These are phyloP conservation scores for Dallia pectoralis DNA, from an alignment of 2,797 vertebrate species.

Conservation along the genomic window DNA sequence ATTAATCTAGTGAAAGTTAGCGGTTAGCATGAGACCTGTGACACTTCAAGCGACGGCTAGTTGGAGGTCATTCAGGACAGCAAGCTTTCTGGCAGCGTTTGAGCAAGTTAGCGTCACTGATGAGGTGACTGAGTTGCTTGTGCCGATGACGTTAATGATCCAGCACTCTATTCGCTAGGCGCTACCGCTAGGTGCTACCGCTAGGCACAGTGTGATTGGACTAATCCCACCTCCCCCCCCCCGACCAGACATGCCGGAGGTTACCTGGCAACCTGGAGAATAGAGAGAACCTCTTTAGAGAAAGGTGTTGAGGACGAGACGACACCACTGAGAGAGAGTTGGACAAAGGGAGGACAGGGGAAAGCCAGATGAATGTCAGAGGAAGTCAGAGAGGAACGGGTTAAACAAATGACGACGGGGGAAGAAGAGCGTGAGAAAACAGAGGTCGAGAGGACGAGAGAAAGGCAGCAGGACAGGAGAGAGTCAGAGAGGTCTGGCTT, in stretches of 20 bases:
- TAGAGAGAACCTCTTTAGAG: constrained; percentile 78
- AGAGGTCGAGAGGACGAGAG: background rate
- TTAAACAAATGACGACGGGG: background rate
- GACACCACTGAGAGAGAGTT: constrained; percentile 54
- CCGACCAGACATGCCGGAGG: constrained; percentile 73
- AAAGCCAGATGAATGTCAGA: constrained; percentile 46
- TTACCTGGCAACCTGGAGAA: constrained; percentile 82
- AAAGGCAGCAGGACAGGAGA: background rate
- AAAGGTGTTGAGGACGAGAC: constrained; percentile 66
- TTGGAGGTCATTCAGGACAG: no score
- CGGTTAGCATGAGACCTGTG: no score
- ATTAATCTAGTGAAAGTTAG: no score
- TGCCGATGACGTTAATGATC: no score
- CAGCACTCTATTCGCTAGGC: no score
- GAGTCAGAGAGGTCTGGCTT: background rate
- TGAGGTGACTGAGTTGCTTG: no score
- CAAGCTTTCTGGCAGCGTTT: no score
- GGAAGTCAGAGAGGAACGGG: constrained; percentile 47
- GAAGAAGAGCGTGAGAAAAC: constrained; percentile 10
- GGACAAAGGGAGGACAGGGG: background rate
- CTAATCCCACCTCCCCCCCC: constrained; percentile 10
- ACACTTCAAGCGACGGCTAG: no score
- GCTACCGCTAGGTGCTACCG: no score
- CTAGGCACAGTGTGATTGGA: no score
- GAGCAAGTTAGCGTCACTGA: no score